Base-by-base conservation (phyloP, 2,888 invertebrate species). In the Conchocele bisecta region DNA sequence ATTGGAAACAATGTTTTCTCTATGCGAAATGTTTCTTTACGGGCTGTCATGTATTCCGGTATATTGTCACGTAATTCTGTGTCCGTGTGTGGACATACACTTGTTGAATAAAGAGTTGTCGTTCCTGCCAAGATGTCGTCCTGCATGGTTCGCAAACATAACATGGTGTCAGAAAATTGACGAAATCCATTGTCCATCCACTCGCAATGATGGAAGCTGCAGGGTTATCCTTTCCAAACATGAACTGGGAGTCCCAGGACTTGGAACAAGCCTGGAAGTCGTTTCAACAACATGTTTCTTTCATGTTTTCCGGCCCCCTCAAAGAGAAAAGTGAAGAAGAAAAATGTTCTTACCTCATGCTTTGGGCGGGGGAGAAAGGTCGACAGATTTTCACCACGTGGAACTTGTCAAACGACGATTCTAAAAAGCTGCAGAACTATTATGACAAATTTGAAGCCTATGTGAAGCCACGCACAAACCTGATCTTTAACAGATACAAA, bases 341-440 rank as follows among this genome's bases (percentile, higher is more conserved):
- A 0, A 50, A 70, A 39, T 73, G 66, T 46, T 48, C 53, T 13
- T 73, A 70, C 37, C 41, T 73, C 15, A 61, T 73, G 61, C 42
- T 70, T 11, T 73, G 66, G 76, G 31, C 54, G 20, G 76, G 73
- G 1, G 73, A 69, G 31, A 69, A 66, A 44, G 73, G 73, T 5
- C 24, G 77, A 3, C 42, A 64, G 15, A 68, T 72, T 17, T 72
- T 37, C 29, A 35, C 58, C 0, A 69, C 72, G 13, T 69, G 64
- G 65, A 65, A 35, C 26, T 4, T 76, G 3, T 44, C 46, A 5
- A 69, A 35, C 2, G 69, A 68, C 7, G n/a, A n/a, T n/a, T n/a
- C n/a, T n/a, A 42, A 42, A 42, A 17, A 9, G 7, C n/a, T 42
- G 7, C 17, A 6, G 6, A 22, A 9, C n/a, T 22, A 42, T 42